Conservation (phyloP, 2,113 vertebrate species). For the Xiphophorus hellerii region DNA sequence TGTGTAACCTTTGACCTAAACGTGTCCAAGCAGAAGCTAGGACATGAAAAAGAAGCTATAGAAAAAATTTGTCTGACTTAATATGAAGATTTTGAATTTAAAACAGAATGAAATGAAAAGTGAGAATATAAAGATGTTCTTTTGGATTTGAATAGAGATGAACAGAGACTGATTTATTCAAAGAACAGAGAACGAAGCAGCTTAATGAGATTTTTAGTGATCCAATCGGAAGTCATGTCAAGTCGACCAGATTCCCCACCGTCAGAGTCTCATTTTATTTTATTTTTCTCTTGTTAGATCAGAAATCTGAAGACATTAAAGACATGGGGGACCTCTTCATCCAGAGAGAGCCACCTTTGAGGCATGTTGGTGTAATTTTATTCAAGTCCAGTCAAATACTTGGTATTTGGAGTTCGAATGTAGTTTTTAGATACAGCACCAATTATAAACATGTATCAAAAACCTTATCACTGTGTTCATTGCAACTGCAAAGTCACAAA, state of each 20-base stretch:
- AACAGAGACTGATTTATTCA: constrained; percentile 2
- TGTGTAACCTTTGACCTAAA: background rate
- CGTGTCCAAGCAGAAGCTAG: background rate
- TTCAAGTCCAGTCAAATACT: background rate
- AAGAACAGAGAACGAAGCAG: constrained; percentile 9
- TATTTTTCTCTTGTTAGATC: background rate
- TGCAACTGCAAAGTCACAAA: no score
- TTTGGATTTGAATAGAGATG: background rate
- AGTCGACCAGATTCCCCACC: background rate
- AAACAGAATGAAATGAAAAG: constrained; percentile 15
- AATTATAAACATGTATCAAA: no score
- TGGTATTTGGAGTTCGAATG: background rate
- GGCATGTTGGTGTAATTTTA: background rate
- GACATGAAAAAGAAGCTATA: background rate
- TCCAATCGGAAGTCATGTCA: background rate
- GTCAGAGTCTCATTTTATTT: constrained; percentile 1
- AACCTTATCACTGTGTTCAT: no score
- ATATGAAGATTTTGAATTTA: constrained; percentile 14
- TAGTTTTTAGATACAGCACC: no score
- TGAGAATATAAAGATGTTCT: background rate
- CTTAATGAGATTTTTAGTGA: constrained; percentile 24
- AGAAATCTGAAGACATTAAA: background rate
- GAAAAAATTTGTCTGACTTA: constrained; percentile 10
- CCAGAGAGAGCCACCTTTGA: background rate
- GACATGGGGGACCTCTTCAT: background rate